Evolutionary conservation across 2,797 vertebrate genomes (phyloP), one percentile per base, ranked within the genome.

Genomic region (Alosa sapidissima): DNA sequence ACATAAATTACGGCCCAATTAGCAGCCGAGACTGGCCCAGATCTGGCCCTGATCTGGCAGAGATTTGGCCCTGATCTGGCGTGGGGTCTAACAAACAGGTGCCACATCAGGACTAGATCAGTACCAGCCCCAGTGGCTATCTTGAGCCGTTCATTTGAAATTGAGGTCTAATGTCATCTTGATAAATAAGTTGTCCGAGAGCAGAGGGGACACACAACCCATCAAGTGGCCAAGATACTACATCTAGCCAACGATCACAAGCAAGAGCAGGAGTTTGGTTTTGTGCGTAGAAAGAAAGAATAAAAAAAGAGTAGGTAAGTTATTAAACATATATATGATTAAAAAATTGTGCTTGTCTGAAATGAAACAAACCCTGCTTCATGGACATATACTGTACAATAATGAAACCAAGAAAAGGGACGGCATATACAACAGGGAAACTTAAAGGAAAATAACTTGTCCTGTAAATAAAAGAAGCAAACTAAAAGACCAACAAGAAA

Each of bases 391-490:
- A 78, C 19, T 95, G 92, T 92, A 78, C 19, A 24, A 49, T 24
- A 65, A 65, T 45, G 54, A 84, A 84, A 72, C 60, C 60, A 84
- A 84, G 24, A 33, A 14, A 48, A 58, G 19, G 52, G 48, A 82
- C 45, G 28, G 5, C 81, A 86, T 87, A 75, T 87, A 75, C 81
- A 55, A 68, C 86, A 88, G 86, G 83, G 62, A 87, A 89, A 94
- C 92, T 91, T 86, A 89, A 93, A 92, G 85, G 81, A 90, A 93
- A 92, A 88, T 28, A 90, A 94, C 92, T 91, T 88, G 91, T 94
- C 94, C 94, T 95, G 95, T 93, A 93, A 95, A 95, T 91, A 88
- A 91, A 89, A 87, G 81, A 84, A 95, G 91, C 91, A 91, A 92
- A 94, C 94, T 94, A 93, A 94, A 93, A 90, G 93, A 92, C 93